phyloP scores from a whole-genome alignment of 2,113 vertebrate species.

The Pseudorasbora parva region DNA sequence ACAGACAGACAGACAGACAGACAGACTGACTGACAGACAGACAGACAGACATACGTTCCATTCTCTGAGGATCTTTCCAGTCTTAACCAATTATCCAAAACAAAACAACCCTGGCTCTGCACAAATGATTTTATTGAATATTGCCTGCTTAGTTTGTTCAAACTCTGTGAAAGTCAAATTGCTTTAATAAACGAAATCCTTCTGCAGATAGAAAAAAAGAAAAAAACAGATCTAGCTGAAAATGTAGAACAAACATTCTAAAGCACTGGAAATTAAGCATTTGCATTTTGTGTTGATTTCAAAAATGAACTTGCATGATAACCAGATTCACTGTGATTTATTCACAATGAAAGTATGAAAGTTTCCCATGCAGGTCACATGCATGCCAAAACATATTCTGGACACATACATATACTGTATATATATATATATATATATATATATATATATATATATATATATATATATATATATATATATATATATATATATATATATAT shows the following conservation, averaged over 20 bases:
- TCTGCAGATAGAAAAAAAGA: neutral
- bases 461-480: too few relatives aligned
- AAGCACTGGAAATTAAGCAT: neutral
- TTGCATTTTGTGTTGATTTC: neutral
- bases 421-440: neutral
- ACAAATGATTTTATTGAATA: slow-evolving; percentile 31
- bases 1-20: neutral
- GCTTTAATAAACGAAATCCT: slow-evolving; percentile 17
- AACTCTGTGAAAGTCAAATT: slow-evolving; percentile 12
- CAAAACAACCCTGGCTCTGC: slow-evolving; percentile 15
- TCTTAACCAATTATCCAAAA: slow-evolving; percentile 12
- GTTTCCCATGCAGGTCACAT: neutral
- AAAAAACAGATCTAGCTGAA: slow-evolving; percentile 12
- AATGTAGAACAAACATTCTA: neutral
- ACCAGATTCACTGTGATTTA: neutral
- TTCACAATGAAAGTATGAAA: neutral
- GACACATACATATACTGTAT: neutral
- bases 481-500: too few relatives aligned
- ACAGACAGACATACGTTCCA: neutral
- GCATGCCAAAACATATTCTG: neutral
- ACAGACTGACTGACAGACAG: too few relatives aligned
- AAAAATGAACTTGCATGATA: neutral
- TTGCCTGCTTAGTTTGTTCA: slow-evolving; percentile 29
- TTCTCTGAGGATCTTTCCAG: neutral
- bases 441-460: too few relatives aligned